Conservation (phyloP, 2,888 invertebrate species). For the Atrina japonica region DNA sequence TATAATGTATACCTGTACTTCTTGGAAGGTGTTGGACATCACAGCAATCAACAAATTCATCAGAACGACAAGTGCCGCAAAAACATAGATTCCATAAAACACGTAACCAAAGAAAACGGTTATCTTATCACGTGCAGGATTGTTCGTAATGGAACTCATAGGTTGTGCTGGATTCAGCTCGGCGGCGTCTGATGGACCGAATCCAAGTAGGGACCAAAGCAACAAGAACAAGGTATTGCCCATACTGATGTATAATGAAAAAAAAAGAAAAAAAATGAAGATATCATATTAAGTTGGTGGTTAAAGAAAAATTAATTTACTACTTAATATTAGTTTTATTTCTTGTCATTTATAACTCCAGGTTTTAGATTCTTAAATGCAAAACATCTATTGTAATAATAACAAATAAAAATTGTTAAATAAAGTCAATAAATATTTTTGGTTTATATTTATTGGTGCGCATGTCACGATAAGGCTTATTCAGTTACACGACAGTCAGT, state of each 20-base stretch:
- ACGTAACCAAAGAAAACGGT: slow-evolving; percentile 56
- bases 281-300: too few relatives aligned
- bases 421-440: too few relatives aligned
- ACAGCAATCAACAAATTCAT: slow-evolving; percentile 76
- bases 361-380: too few relatives aligned
- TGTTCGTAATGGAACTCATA: slow-evolving; percentile 58
- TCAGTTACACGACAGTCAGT: too few relatives aligned
- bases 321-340: too few relatives aligned
- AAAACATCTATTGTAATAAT: too few relatives aligned
- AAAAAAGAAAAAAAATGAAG: too few relatives aligned
- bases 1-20: slow-evolving; percentile 75
- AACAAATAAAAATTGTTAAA: too few relatives aligned
- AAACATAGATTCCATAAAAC: slow-evolving; percentile 63
- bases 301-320: too few relatives aligned
- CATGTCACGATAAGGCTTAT: too few relatives aligned
- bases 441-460: too few relatives aligned
- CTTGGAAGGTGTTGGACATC: slow-evolving; percentile 76
- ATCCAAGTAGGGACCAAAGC: slow-evolving; percentile 63
- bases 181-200: slow-evolving; percentile 55
- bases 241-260: slow-evolving; percentile 48
- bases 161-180: slow-evolving; percentile 36
- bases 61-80: slow-evolving; percentile 71
- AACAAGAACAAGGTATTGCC: slow-evolving; percentile 53
- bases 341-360: too few relatives aligned
- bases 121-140: slow-evolving; percentile 41